Conservation (phyloP, 2,797 vertebrate genomes). For the Pseudomugil tenellus region DNA sequence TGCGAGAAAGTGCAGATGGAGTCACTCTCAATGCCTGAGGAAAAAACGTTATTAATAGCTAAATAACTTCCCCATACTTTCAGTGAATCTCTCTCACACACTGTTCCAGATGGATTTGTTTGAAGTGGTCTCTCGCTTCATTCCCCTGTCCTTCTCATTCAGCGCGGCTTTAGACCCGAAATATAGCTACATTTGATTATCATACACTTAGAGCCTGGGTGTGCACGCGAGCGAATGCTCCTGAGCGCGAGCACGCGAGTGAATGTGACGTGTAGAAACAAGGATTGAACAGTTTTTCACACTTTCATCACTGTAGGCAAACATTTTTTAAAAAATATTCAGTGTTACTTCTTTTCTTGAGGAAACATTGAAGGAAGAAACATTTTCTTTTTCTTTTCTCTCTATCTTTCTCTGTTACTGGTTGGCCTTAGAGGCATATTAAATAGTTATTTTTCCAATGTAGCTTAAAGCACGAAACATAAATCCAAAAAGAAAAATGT, state of each 20-base stretch:
- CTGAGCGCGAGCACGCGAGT: constrained; percentile 1
- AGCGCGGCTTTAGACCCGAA: constrained; percentile 90
- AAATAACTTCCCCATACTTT: constrained; percentile 98
- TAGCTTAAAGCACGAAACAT: background rate
- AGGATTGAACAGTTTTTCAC: constrained; percentile 28
- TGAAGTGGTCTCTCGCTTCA: constrained; percentile 93
- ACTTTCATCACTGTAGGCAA: constrained; percentile 22
- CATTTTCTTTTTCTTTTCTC: constrained; percentile 72
- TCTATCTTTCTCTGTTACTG: constrained; percentile 46
- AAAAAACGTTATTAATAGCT: constrained; percentile 99
- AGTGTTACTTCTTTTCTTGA: constrained; percentile 53
- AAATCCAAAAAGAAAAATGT: background rate
- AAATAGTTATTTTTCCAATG: background rate
- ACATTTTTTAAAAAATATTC: constrained; percentile 44
- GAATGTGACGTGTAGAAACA: constrained; percentile 34
- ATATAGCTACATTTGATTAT: constrained; percentile 91
- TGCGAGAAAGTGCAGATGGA: constrained; percentile 93
- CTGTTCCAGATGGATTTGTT: constrained; percentile 96
- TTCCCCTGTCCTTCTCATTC: constrained; percentile 87
- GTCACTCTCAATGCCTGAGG: constrained; percentile 94
- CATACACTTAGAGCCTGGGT: constrained; percentile 76
- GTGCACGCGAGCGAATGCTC: constrained; percentile 17
- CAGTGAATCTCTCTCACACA: constrained; percentile 93
- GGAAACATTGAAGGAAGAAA: background rate
- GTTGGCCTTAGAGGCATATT: background rate